These are phyloP conservation scores for Oryzias javanicus DNA, from an alignment of 2,113 vertebrate genomes.

Conservation along the genomic window DNA sequence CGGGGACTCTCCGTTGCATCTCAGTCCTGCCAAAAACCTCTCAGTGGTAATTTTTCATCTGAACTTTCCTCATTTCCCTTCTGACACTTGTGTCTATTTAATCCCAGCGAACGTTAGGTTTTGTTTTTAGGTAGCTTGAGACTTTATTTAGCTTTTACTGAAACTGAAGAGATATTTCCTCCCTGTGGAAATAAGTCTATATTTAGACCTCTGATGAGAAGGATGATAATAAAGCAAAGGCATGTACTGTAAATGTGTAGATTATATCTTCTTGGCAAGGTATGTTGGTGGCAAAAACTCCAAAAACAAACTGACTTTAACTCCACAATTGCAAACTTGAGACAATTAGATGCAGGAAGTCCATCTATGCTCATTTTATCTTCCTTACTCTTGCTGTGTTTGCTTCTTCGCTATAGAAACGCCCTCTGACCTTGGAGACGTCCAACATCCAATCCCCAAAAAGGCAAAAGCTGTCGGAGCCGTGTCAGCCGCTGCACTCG, in stretches of 20 bases:
- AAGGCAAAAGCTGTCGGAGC: conserved; percentile 73
- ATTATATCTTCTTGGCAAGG: conserved; percentile 6
- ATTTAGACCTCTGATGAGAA: neutral
- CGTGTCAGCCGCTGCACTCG: conserved; percentile 59
- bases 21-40: conserved; percentile 77
- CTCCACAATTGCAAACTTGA: no score
- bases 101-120: no score
- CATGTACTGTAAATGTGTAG: neutral
- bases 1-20: conserved; percentile 74
- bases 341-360: no score
- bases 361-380: neutral
- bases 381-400: neutral
- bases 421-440: conserved; percentile 68
- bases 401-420: conserved; percentile 67
- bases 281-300: neutral
- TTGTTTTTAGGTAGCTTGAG: neutral
- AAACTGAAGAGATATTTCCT: conserved; percentile 1
- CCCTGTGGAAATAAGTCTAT: neutral
- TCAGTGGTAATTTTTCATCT: conserved; percentile 71
- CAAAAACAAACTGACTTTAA: no score
- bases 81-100: no score
- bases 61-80: neutral
- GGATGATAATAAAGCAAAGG: neutral
- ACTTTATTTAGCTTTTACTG: conserved; percentile 4
- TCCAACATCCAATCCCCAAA: conserved; percentile 73